Base-by-base conservation (phyloP, 1,140 invertebrate genomes). In the Charaxes varanes region DNA sequence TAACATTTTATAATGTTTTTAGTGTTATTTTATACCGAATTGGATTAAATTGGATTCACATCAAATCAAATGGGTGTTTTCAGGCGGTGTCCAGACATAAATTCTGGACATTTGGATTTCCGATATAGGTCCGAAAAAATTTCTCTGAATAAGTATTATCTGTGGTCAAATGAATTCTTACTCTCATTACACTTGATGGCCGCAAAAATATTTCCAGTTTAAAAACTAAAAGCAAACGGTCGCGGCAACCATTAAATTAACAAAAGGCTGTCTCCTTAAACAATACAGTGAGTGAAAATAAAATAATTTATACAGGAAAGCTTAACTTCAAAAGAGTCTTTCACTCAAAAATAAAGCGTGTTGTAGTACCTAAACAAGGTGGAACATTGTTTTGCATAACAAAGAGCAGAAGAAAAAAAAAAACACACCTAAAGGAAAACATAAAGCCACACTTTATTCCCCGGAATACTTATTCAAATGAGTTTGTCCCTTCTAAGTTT, bases 401-500 rank as follows among this genome's bases (percentile, higher is more conserved):
- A 82, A 82, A 82, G 73, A 66, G 59, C n/a, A n/a, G n/a, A n/a
- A n/a, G n/a, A n/a, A n/a, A n/a, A 64, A 74, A 80, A 66, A 50
- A 50, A 78, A 82, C 79, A 82, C 71, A 79, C 74, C 78, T 78
- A 74, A 82, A 82, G 74, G 78, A 80, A 82, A 82, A 82, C 76
- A 82, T 82, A 77, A 82, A 82, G 76, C 78, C 78, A 79, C 78
- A 82, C 78, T 82, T 83, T 80, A 80, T 83, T 83, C 73, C 66
- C n/a, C 68, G 70, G 70, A 78, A 83, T 83, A 83, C 79, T 83
- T 83, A 83, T 83, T 83, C 76, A 83, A 83, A 83, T 83, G 76
- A 83, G 69, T 65, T 72, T 74, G 78, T 80, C 76, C 76, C 79
- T 83, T 77, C 76, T 79, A 80, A 83, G 79, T 82, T 82, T 82